Base-by-base conservation (phyloP, 2,888 invertebrate genomes). In the Drosophila meridionalis region DNA sequence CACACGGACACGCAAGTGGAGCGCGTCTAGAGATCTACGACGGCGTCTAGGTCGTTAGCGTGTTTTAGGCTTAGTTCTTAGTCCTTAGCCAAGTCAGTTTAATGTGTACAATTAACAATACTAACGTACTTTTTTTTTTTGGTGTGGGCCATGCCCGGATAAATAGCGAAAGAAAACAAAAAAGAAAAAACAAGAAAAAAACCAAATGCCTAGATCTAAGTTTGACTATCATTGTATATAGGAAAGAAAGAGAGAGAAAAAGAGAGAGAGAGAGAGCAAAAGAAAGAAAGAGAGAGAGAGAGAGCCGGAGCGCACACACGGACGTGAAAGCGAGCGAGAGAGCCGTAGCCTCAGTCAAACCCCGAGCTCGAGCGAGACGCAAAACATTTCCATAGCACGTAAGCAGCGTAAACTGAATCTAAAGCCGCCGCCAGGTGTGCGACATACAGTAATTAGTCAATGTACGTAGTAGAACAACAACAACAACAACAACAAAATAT, bases 1-100 rank as follows among this genome's bases (percentile, higher is more conserved):
- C 90, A 90, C 77, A 88, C 87, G 62, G 94, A 94, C 50, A 93
- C 86, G 73, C 84, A 84, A 65, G 86, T 87, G 77, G 90, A 90
- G 66, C 82, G 82, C 65, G 86, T 91, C 78, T 92, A 89, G 40
- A 57, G 32, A 36, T 26, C 45, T 12, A 56, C n/a, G 12, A 20
- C n/a, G n/a, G 42, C 69, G 80, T 7, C 68, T 82, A 83, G 69
- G 66, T 58, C 78, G 65, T 42, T 76, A 78, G 83, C 56, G 55
- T 73, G 20, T 20, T 20, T 75, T 83, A 82, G 73, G 52, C 67
- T 74, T 82, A 81, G 83, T 80, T 52, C 47, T 75, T 83, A 82
- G 77, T 61, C 42, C 56, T 57, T 76, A 80, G 82, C 48, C 56
- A 57, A 69, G 61, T 55, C 61, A 59, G 71, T 63, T 65, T 50